Percentiles rank a stretch among this genome's conserved stretches.
Conservation (phyloP, 2,113 vertebrate species). For the Ovis canadensis region DNA sequence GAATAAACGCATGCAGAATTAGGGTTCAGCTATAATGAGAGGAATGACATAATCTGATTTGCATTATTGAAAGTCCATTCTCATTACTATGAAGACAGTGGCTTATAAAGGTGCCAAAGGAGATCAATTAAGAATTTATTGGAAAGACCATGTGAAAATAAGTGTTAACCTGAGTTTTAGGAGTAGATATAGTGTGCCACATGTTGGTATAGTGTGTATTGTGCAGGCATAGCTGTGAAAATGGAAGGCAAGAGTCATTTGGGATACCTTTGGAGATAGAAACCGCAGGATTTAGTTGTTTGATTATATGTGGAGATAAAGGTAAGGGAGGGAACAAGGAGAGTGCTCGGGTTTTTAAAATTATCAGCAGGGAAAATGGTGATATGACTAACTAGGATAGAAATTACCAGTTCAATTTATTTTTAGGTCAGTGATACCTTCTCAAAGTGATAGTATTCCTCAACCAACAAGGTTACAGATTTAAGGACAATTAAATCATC, state of each 20-base stretch:
- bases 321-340: neutral
- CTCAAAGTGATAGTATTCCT: neutral
- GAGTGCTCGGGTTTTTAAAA: neutral
- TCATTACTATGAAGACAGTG: neutral
- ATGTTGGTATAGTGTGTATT: neutral
- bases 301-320: neutral
- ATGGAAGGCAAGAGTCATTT: neutral
- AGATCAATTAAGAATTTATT: neutral
- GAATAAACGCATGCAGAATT: neutral
- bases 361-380: neutral
- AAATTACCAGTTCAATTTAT: neutral
- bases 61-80: neutral
- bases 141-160: neutral
- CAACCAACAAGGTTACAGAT: neutral
- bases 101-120: neutral
- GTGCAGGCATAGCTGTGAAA: neutral
- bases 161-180: neutral
- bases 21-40: neutral
- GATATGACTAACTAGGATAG: neutral
- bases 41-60: neutral
- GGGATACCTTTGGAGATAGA: neutral
- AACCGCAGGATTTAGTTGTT: neutral
- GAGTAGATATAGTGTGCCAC: neutral
- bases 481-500: neutral
- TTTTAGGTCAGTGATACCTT: neutral